Conservation (phyloP, 2,797 vertebrate genomes). For the Hirundo rustica region DNA sequence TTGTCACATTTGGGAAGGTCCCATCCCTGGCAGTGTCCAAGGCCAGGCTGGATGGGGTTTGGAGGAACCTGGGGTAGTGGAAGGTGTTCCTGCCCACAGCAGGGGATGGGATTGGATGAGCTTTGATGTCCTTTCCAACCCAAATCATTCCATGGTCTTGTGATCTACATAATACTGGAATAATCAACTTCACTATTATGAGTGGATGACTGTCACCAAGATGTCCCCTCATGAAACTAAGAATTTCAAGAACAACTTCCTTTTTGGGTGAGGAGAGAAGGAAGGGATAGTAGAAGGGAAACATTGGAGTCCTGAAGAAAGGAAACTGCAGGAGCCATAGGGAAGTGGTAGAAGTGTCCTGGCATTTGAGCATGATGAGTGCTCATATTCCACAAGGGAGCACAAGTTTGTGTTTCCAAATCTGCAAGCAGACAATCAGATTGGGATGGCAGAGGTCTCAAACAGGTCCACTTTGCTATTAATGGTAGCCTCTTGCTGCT, state of each 20-base stretch:
- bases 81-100: not conserved
- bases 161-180: not conserved
- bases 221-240: accelerated
- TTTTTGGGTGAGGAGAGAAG: not conserved
- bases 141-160: not conserved
- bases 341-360: not conserved
- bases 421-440: not conserved
- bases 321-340: not conserved
- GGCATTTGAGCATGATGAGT: accelerated
- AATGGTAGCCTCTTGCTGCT: not conserved
- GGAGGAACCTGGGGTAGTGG: accelerated
- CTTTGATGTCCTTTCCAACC: not conserved
- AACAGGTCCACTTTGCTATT: not conserved
- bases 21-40: not conserved
- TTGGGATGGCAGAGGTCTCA: not conserved
- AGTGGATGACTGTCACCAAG: not conserved
- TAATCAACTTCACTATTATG: accelerated
- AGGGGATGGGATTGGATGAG: too few relatives aligned
- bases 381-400: accelerated
- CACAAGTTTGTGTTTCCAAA: not conserved
- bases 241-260: not conserved
- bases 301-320: accelerated
- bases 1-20: not conserved
- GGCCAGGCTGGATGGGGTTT: accelerated
- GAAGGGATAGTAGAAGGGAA: not conserved